Conservation (phyloP, 2,113 vertebrate species). For the Sturnira hondurensis region DNA sequence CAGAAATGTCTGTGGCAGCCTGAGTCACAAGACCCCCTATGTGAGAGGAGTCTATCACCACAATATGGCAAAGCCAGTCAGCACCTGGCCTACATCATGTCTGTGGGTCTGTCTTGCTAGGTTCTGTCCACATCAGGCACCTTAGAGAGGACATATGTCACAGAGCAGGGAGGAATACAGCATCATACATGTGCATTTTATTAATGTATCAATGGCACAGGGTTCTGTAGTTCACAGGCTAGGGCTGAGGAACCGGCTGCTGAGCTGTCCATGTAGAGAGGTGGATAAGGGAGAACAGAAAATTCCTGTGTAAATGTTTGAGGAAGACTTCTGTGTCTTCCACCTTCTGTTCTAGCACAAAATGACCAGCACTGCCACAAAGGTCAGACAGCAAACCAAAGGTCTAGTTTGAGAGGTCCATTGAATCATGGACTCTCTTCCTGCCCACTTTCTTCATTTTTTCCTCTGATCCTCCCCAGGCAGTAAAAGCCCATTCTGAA, state of each 20-base stretch:
- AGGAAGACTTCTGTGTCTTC: background rate
- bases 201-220: background rate
- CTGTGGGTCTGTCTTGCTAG: background rate
- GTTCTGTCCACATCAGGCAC: background rate
- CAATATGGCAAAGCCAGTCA: background rate
- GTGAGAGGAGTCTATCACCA: background rate
- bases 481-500: background rate
- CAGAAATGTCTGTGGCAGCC: background rate
- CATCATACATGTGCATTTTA: background rate
- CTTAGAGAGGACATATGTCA: background rate
- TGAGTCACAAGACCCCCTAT: background rate
- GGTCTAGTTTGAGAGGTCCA: background rate
- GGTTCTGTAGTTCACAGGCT: background rate
- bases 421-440: background rate
- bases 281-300: background rate
- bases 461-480: background rate
- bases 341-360: background rate
- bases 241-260: background rate
- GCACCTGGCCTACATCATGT: background rate
- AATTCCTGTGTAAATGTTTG: background rate
- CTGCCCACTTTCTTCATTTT: background rate
- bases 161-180: background rate
- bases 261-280: background rate
- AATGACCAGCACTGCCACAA: background rate
- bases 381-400: background rate